These are phyloP conservation scores for Aurelia coerulea DNA, from an alignment of 30 jellyfish, hydroid and myxozoan species.

Conservation along the genomic window DNA sequence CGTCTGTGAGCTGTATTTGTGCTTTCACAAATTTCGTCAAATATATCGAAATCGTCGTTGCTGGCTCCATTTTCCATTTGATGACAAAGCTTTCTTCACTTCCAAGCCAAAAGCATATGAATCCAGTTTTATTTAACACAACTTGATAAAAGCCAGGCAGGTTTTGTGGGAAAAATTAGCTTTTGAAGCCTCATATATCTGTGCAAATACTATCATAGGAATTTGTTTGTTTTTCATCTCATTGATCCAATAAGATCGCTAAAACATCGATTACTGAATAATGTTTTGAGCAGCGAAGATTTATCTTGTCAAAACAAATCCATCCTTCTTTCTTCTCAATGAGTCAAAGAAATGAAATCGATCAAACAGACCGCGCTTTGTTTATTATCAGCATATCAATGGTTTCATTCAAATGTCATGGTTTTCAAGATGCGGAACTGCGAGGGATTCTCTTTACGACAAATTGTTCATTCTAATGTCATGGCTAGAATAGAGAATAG, in stretches of 20 bases:
- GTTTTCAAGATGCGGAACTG: too few species aligned
- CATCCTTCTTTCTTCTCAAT: constrained; percentile 5
- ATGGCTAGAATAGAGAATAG: too few species aligned
- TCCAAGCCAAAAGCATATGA: not conserved
- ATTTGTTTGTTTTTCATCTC: not conserved
- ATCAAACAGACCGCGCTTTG: constrained; percentile 63
- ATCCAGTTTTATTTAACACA: not conserved
- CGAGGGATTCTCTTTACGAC: too few species aligned
- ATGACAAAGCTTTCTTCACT: not conserved
- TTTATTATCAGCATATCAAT: constrained; percentile 12
- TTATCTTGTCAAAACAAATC: constrained; percentile 16
- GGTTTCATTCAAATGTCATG: not conserved
- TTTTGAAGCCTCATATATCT: too few species aligned
- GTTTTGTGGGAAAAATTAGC: too few species aligned
- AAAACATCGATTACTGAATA: constrained; percentile 20
- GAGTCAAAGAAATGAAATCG: constrained; percentile 10
- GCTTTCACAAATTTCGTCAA: constrained; percentile 56
- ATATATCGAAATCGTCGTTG: constrained; percentile 41
- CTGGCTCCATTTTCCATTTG: constrained; percentile 67
- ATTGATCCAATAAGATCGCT: constrained; percentile 37
- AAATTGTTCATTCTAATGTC: too few species aligned
- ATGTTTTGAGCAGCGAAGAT: constrained; percentile 18
- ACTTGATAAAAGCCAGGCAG: too few species aligned
- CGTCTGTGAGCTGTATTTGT: constrained; percentile 59
- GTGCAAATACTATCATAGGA: not conserved